Conservation (phyloP, 2,888 invertebrate species). For the Siphonodentalium dalli region DNA sequence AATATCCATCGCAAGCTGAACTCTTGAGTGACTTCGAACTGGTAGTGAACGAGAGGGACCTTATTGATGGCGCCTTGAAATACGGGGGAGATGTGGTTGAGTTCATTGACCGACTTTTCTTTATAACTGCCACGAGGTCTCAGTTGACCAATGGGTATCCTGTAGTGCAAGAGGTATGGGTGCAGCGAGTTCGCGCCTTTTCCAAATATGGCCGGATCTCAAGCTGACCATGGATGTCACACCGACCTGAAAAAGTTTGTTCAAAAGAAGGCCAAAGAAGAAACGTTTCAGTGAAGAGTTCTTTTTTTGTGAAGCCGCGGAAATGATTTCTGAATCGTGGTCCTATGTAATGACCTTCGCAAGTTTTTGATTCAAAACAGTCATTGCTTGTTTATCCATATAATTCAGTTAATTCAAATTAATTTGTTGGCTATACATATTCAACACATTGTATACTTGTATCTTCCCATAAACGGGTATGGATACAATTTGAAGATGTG, state of each 20-base stretch:
- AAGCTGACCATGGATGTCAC: constrained; percentile 40
- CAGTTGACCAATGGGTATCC: constrained; percentile 34
- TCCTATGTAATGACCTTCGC: too few relatives aligned
- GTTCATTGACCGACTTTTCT: constrained; percentile 56
- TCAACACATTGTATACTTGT: too few relatives aligned
- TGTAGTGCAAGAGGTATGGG: constrained; percentile 40
- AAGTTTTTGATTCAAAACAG: too few relatives aligned
- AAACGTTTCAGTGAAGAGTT: too few relatives aligned
- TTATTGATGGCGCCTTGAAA: constrained; percentile 60
- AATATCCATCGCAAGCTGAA: constrained; percentile 58
- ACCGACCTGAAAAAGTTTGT: constrained; percentile 28
- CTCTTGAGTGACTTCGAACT: constrained; percentile 52
- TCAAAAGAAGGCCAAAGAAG: constrained; percentile 1
- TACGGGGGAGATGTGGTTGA: constrained; percentile 57
- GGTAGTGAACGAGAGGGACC: constrained; percentile 51
- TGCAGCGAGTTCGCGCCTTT: constrained; percentile 27
- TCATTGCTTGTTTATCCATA: too few relatives aligned
- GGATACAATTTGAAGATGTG: too few relatives aligned
- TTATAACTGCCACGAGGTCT: constrained; percentile 52
- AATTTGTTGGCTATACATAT: too few relatives aligned
- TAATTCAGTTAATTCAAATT: too few relatives aligned
- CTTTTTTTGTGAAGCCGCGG: too few relatives aligned
- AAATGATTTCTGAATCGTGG: too few relatives aligned
- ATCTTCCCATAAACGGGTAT: too few relatives aligned
- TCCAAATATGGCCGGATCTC: constrained; percentile 29